phyloP scores from a whole-genome alignment of 2,888 invertebrate genomes.

The Eutolmus rufibarbis region DNA sequence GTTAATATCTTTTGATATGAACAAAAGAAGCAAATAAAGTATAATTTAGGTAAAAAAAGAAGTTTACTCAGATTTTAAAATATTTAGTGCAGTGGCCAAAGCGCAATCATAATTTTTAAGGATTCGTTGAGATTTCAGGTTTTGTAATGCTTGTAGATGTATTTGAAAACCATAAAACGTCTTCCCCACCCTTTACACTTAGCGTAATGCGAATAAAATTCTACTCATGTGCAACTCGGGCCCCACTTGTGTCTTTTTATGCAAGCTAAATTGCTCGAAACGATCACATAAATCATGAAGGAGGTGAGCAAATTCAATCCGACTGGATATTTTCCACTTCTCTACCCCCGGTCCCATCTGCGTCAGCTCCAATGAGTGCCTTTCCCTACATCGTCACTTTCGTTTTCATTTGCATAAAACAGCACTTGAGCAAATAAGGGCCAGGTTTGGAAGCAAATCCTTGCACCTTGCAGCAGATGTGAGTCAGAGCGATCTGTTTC shows the following conservation, averaged over 20 bases:
- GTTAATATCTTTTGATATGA: too few relatives aligned
- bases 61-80: neutral
- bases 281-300: neutral
- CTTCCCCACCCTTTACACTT: neutral
- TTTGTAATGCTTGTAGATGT: neutral
- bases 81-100: neutral
- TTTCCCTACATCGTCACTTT: neutral
- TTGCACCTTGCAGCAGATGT: neutral
- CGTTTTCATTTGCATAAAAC: constrained; percentile 25
- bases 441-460: neutral
- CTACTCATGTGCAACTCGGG: neutral
- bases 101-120: neutral
- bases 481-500: neutral
- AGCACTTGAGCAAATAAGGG: neutral
- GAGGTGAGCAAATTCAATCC: constrained; percentile 4
- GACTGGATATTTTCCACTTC: neutral
- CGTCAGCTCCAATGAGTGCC: neutral
- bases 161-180: neutral
- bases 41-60: too few relatives aligned
- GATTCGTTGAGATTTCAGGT: neutral
- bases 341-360: neutral
- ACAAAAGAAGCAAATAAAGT: neutral
- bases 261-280: constrained; percentile 5
- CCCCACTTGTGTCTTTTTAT: neutral
- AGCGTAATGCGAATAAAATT: neutral